phyloP scores from a whole-genome alignment of 2,797 vertebrate species.

The Phoxinus dragarum region DNA sequence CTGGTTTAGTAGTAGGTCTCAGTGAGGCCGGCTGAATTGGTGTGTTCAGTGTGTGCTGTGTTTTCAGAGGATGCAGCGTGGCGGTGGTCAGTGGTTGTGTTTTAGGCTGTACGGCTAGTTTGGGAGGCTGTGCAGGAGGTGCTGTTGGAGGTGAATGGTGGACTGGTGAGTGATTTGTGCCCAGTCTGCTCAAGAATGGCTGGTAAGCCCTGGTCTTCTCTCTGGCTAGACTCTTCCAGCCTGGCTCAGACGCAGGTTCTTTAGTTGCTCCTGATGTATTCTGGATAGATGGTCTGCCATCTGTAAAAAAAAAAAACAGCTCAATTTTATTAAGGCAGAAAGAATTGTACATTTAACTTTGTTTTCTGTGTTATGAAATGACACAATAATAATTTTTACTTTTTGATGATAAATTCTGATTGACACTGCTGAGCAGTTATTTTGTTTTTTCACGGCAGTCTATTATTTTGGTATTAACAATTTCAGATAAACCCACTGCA shows the following conservation, averaged over 20 bases:
- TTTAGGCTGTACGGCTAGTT: conserved; percentile 61
- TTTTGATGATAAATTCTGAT: background rate
- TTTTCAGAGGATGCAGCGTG: conserved; percentile 35
- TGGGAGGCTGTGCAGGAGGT: conserved; percentile 8
- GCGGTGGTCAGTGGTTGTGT: conserved; percentile 25
- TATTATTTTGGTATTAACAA: background rate
- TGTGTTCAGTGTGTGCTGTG: conserved; percentile 21
- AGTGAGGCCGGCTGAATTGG: conserved; percentile 18
- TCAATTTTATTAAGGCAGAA: background rate
- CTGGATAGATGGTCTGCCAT: conserved; percentile 9
- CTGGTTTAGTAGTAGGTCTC: conserved; percentile 34
- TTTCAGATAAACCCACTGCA: background rate
- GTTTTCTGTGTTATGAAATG: background rate
- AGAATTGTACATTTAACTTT: background rate
- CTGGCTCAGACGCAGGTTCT: conserved; percentile 65
- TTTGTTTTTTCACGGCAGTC: background rate
- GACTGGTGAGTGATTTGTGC: conserved; percentile 26
- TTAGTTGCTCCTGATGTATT: conserved; percentile 30
- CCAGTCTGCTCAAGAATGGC: conserved; percentile 54
- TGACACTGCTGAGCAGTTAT: background rate
- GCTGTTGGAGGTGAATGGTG: conserved; percentile 10
- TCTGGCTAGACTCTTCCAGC: conserved; percentile 78
- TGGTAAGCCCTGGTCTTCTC: conserved; percentile 77
- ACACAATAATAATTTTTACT: background rate
- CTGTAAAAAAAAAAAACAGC: background rate